Percentiles rank a stretch among this genome's conserved stretches.
Conservation (phyloP, 2,888 invertebrate species). For the Protonemura montana region DNA sequence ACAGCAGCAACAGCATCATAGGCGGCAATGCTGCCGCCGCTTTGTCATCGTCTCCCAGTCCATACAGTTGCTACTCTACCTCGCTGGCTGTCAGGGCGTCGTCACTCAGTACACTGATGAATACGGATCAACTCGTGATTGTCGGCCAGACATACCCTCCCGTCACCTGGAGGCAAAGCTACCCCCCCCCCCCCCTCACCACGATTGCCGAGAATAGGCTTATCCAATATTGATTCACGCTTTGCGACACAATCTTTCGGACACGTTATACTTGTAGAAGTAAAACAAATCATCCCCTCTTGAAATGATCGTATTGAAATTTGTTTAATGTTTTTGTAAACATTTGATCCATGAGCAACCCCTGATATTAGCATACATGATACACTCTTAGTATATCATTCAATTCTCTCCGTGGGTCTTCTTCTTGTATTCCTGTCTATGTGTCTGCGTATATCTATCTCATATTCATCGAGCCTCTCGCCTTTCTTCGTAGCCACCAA, state of each 20-base stretch:
- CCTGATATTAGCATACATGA: constrained; percentile 33
- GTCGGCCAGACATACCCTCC: neutral
- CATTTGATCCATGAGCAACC: constrained; percentile 26
- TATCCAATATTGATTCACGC: constrained; percentile 12
- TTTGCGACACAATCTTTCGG: constrained; percentile 12
- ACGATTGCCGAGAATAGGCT: neutral
- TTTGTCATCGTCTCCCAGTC: constrained; percentile 42
- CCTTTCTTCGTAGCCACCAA: constrained; percentile 16
- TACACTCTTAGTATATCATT: constrained; percentile 33
- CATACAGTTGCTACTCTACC: constrained; percentile 28
- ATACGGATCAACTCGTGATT: constrained; percentile 9
- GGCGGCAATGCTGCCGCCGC: constrained; percentile 36
- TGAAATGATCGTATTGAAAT: constrained; percentile 1
- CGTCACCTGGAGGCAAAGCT: neutral
- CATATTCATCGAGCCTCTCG: constrained; percentile 31
- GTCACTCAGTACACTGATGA: constrained; percentile 42
- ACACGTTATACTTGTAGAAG: neutral
- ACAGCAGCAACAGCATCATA: too few relatives aligned
- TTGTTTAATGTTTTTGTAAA: constrained; percentile 31
- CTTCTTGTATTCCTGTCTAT: constrained; percentile 15
- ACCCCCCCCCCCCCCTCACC: neutral
- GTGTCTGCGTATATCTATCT: constrained; percentile 20
- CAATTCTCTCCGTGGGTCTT: constrained; percentile 28
- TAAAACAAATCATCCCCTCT: constrained; percentile 12
- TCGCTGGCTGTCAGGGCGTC: constrained; percentile 37